Conservation (phyloP, 2,797 vertebrate species). For the Lithobates pipiens region DNA sequence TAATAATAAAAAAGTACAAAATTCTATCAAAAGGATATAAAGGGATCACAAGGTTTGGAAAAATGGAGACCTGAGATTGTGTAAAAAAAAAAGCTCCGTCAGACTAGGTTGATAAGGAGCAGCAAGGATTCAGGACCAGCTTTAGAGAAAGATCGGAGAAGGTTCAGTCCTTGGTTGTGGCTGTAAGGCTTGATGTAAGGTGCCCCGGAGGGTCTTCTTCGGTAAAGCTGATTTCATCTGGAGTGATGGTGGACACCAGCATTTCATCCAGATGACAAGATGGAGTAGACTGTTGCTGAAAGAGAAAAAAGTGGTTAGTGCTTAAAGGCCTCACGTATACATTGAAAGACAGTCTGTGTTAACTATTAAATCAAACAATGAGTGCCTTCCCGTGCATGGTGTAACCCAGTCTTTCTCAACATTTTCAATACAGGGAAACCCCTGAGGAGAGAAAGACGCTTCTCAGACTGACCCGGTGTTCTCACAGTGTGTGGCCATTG, state of each 20-base stretch:
- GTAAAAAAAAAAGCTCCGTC: constrained; percentile 44
- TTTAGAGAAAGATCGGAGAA: constrained; percentile 6
- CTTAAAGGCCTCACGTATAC: too few relatives aligned
- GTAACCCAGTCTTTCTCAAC: too few relatives aligned
- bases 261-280: constrained; percentile 75
- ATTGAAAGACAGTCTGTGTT: too few relatives aligned
- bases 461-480: too few relatives aligned
- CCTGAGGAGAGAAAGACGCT: too few relatives aligned
- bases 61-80: constrained; percentile 62
- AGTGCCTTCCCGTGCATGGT: too few relatives aligned
- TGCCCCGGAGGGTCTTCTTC: constrained; percentile 70
- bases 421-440: too few relatives aligned
- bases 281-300: constrained; percentile 71
- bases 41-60: constrained; percentile 47
- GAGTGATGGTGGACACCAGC: constrained; percentile 82
- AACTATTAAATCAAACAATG: too few relatives aligned
- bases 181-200: constrained; percentile 12
- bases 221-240: constrained; percentile 81
- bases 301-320: constrained; percentile 15
- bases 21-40: constrained; percentile 63
- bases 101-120: constrained; percentile 37
- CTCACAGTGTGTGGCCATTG: too few relatives aligned
- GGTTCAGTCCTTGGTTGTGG: constrained; percentile 14
- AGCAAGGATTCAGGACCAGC: constrained; percentile 33
- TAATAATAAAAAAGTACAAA: constrained; percentile 76